Evolutionary conservation across 2,113 vertebrate genomes (phyloP), one percentile per base, ranked within the genome.

Genomic region (Bambusicola thoracicus): DNA sequence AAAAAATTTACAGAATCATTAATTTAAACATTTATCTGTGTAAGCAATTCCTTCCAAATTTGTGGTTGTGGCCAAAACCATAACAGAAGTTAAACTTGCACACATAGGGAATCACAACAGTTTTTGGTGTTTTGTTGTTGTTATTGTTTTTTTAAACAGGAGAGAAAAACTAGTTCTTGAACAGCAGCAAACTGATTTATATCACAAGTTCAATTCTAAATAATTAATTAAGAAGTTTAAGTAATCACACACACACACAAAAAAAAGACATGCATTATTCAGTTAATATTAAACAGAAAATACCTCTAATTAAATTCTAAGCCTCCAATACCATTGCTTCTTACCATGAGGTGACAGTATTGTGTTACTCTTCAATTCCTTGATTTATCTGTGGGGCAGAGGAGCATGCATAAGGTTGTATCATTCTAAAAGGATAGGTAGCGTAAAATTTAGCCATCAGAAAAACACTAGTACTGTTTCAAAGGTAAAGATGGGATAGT

Each of bases 341-440:
- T 75, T 79, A 69, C 59, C 76, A 66, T 85, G 43, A 80, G 34
- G 27, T 90, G 75, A 92, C 75, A 90, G 40, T 41, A 83, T 18
- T 66, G 30, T 16, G 22, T 34, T 85, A 83, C 11, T 59, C 63
- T 66, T 73, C 14, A 51, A 14, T 14, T 32, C 27, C 41, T 11
- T 38, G 8, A n/a, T 74, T 51, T 40, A 51, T 7, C 0, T 40
- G 25, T 17, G 22, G 43, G 11, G 10, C 13, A 36, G n/a, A 78
- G 12, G 8, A 73, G 29, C 16, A 49, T 0, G 0, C 10, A 5
- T 46, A 67, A 46, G 17, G 22, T 3, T 13, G 4, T 4, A 24
- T 4, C 53, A 27, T 15, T 53, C 53, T 46, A 1, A 11, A 30
- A 58, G 4, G 34, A 69, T 14, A 36, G 0, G 4, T n/a, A 53